Base-by-base conservation (phyloP, 2,888 invertebrate species). In the Cloeon dipterum region DNA sequence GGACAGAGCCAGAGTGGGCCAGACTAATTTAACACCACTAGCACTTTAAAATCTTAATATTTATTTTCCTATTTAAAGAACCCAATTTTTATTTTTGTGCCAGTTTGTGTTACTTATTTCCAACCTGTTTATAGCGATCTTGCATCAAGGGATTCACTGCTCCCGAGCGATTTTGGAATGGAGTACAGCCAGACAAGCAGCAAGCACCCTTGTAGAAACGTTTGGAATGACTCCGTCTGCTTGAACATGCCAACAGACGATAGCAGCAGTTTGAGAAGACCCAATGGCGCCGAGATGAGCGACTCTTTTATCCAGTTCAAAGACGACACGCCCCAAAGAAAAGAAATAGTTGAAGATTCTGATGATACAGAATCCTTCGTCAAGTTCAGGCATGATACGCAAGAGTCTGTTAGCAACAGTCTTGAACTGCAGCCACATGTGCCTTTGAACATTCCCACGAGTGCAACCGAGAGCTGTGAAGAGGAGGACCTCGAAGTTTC, bases 351-450 rank as follows among this genome's bases (percentile, higher is more conserved):
- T 36, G 26, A 26, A 19, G n/a, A 13, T 10, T 5, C 33, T 14
- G 38, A 38, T 13, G 40, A 44, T 5, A 51, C 50, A 36, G 60
- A 63, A 45, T 64, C 63, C 1, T 29, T 29, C n/a, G 16, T 29
- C n/a, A n/a, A 29, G n/a, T 29, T 29, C n/a, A 5, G 14, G n/a
- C n/a, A n/a, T n/a, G n/a, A n/a, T n/a, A n/a, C n/a, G n/a, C n/a
- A n/a, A n/a, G n/a, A n/a, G n/a, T n/a, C n/a, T n/a, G n/a, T n/a
- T n/a, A n/a, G n/a, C n/a, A n/a, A n/a, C 5, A 29, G 14, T 29
- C 16, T 16, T 5, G 14, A 29, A 7, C 10, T 29, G 5, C 13
- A 16, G 7, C n/a, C 29, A n/a, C 29, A 29, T n/a, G 5, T 29
- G 5, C 29, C 29, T 7, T 5, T 29, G 29, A n/a, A n/a, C n/a